A percentile compares a stretch with the other conserved stretches of the same genome.
Conservation (phyloP, 2,797 vertebrate species). For the Schizothorax lantsangensis region DNA sequence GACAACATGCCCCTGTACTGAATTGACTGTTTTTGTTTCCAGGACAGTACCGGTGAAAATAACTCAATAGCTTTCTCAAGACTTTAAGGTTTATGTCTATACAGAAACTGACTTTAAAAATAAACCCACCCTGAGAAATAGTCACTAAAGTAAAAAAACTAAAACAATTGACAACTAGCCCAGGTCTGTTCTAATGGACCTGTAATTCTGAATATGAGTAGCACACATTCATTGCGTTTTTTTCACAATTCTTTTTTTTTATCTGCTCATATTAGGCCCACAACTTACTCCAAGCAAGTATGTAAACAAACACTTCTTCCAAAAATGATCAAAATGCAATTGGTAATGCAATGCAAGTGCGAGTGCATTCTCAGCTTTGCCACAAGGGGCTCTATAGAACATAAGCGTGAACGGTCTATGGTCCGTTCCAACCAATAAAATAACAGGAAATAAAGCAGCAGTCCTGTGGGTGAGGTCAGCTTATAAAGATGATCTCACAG, state of each 20-base stretch:
- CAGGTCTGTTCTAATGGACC: background rate
- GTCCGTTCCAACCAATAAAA: background rate
- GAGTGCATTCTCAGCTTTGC: background rate
- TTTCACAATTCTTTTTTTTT: background rate
- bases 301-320: conserved; percentile 21
- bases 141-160: background rate
- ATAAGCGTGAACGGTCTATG: background rate
- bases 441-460: background rate
- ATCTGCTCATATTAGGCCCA: background rate
- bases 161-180: conserved; percentile 1
- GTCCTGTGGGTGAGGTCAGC: background rate
- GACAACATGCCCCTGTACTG: background rate
- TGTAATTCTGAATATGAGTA: background rate
- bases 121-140: conserved; percentile 15
- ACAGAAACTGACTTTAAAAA: background rate
- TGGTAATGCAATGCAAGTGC: conserved; percentile 4
- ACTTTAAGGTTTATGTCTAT: background rate
- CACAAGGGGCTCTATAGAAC: conserved; percentile 2
- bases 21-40: background rate
- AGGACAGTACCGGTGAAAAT: background rate
- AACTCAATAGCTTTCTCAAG: background rate
- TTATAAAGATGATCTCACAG: background rate
- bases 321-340: background rate
- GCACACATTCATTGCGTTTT: background rate
- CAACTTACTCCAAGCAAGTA: background rate